Conservation (phyloP, 2,888 invertebrate genomes). For the Metacarcinus magister region DNA sequence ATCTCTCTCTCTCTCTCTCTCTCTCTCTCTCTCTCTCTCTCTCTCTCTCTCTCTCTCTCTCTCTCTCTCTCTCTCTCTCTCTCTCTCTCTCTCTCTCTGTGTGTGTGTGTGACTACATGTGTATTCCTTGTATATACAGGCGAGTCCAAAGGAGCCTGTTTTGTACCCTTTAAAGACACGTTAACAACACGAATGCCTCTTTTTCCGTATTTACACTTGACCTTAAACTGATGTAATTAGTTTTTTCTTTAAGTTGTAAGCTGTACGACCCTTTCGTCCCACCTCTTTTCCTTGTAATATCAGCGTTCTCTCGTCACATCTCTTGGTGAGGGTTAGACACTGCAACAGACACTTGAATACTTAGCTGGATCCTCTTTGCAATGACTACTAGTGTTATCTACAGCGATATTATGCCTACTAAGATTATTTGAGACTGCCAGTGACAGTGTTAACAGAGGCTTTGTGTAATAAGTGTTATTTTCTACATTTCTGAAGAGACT, state of each 20-base stretch:
- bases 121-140: neutral
- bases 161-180: neutral
- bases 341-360: too few relatives aligned
- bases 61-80: neutral
- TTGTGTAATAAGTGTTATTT: neutral
- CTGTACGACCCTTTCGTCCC: neutral
- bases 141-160: too few relatives aligned
- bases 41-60: constrained; percentile 10
- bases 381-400: neutral
- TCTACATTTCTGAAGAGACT: neutral
- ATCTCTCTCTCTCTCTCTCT: constrained; percentile 12
- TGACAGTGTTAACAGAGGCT: neutral
- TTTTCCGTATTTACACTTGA: neutral
- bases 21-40: constrained; percentile 26
- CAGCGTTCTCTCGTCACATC: too few relatives aligned
- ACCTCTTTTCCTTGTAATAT: neutral
- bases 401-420: neutral
- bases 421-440: neutral
- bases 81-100: neutral
- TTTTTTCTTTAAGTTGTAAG: neutral
- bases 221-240: neutral
- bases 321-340: too few relatives aligned
- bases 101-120: neutral
- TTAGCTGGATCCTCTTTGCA: too few relatives aligned
- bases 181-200: neutral